Evolutionary conservation across 2,797 vertebrate genomes (phyloP).

Genomic region (Enteromius trimaculatus): DNA sequence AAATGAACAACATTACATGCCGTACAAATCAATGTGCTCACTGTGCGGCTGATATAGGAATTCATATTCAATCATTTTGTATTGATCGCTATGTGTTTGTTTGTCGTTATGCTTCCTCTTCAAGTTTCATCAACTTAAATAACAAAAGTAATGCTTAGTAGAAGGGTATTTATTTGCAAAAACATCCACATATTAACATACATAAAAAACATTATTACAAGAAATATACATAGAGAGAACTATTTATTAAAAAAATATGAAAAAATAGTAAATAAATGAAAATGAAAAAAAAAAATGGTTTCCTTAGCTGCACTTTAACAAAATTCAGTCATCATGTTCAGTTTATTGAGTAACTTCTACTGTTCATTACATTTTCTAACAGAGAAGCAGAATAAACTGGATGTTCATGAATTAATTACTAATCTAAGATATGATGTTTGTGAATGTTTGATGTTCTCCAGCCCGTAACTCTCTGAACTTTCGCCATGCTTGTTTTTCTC

Average conservation of each 20-base stretch:
- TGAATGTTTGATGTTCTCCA: slow-evolving; percentile 30
- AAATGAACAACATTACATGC: slow-evolving; percentile 60
- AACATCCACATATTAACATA: too few relatives aligned
- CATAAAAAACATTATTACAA: too few relatives aligned
- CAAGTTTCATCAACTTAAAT: not conserved
- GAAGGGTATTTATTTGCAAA: not conserved
- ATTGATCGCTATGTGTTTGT: not conserved
- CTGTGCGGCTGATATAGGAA: slow-evolving; percentile 50
- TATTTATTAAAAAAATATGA: not conserved
- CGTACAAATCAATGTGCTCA: slow-evolving; percentile 64
- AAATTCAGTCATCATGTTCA: not conserved
- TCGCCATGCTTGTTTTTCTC: not conserved
- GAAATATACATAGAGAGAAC: not conserved
- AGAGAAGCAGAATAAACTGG: not conserved
- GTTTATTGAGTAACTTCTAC: not conserved
- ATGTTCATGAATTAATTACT: slow-evolving; percentile 31
- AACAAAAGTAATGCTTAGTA: not conserved
- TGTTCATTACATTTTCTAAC: not conserved
- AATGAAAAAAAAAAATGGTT: not conserved
- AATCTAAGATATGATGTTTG: slow-evolving; percentile 16
- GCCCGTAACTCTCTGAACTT: slow-evolving; percentile 29
- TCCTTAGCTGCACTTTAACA: not conserved
- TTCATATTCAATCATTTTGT: slow-evolving; percentile 4
- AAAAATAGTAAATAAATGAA: not conserved
- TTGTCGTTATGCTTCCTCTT: slow-evolving; percentile 3